Evolutionary conservation across 2,113 vertebrate genomes (phyloP).

Genomic region (Halcyon senegalensis): DNA sequence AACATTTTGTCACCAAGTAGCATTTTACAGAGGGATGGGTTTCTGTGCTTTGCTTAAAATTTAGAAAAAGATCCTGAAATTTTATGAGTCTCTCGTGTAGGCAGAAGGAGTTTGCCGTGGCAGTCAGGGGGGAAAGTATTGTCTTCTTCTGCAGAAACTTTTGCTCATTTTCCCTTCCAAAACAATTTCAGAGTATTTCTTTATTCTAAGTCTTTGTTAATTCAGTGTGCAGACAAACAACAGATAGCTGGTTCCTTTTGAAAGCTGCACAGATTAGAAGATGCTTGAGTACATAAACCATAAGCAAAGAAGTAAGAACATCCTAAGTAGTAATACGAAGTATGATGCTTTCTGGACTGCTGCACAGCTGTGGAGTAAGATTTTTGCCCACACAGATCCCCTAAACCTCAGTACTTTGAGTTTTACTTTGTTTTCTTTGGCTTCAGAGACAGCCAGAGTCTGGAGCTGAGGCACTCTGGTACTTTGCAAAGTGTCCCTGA

Average conservation of each 20-base stretch:
- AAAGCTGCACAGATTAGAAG: neutral
- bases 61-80: neutral
- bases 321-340: neutral
- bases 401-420: neutral
- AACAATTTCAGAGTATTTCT: neutral
- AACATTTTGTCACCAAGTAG: neutral
- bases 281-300: neutral
- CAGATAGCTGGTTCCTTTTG: neutral
- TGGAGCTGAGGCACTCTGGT: neutral
- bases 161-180: neutral
- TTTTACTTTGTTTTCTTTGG: slow-evolving; percentile 41
- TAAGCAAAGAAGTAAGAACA: neutral
- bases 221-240: neutral
- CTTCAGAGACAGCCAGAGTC: neutral
- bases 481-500: neutral
- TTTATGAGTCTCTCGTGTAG: neutral
- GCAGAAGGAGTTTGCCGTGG: neutral
- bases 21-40: neutral
- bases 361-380: neutral
- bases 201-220: neutral
- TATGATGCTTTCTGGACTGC: neutral
- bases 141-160: neutral
- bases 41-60: neutral
- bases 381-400: neutral
- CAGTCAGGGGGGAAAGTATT: neutral